Conservation (phyloP, 2,797 vertebrate genomes). For the Hippopotamyrus pictus region DNA sequence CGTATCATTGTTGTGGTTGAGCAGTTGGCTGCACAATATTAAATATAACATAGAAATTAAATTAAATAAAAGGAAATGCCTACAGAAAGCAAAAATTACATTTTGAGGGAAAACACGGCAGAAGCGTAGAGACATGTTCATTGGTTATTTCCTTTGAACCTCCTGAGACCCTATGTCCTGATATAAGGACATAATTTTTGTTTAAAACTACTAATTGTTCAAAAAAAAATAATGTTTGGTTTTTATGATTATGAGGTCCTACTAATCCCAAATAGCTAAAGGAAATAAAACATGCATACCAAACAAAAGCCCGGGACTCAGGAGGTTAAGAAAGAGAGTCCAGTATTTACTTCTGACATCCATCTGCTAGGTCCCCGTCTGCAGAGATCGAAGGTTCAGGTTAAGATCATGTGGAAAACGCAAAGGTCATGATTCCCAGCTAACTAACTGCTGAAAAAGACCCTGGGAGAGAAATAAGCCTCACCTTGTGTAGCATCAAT, state of each 20-base stretch:
- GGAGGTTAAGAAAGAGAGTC: background rate
- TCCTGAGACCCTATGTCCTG: too few species aligned
- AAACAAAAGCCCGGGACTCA: too few species aligned
- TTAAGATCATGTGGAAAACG: conserved; percentile 1
- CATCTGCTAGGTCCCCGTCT: conserved; percentile 15
- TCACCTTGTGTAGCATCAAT: background rate
- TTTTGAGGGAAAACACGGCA: background rate
- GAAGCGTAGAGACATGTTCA: background rate
- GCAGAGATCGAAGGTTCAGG: conserved; percentile 8
- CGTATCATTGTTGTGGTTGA: background rate
- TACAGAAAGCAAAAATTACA: background rate
- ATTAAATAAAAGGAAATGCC: background rate
- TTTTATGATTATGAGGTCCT: too few species aligned
- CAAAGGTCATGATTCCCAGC: background rate
- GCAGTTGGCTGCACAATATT: background rate
- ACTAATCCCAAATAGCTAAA: too few species aligned
- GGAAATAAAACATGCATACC: too few species aligned
- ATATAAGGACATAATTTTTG: too few species aligned
- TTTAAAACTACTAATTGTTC: too few species aligned
- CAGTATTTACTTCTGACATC: conserved; percentile 20
- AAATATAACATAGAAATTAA: background rate
- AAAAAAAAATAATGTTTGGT: too few species aligned
- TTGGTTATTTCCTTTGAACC: background rate
- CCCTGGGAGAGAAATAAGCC: background rate
- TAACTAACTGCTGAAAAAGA: background rate